Evolutionary conservation across 2,113 vertebrate genomes (phyloP).

Genomic region (Emydura subglobosa): DNA sequence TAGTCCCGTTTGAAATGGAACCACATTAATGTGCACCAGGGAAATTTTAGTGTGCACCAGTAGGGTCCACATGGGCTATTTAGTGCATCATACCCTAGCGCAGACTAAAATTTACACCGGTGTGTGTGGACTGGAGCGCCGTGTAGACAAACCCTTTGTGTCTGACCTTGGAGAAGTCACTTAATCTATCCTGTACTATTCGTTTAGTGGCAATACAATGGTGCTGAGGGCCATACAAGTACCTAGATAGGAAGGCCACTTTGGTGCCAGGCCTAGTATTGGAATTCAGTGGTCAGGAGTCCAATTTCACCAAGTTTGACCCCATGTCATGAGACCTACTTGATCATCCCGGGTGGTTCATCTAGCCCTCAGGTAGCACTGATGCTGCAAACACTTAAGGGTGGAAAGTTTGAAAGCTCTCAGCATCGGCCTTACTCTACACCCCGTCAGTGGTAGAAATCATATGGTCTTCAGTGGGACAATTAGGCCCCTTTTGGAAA

Average conservation of each 20-base stretch:
- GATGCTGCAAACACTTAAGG: not conserved
- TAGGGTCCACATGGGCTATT: not conserved
- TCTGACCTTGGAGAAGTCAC: not conserved
- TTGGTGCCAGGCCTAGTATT: not conserved
- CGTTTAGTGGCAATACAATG: not conserved
- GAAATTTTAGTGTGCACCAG: not conserved
- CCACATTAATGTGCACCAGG: not conserved
- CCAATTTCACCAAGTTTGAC: not conserved
- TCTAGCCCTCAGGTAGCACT: not conserved
- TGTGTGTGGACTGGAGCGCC: not conserved
- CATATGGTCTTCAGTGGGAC: accelerated
- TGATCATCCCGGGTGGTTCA: not conserved
- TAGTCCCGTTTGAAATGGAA: not conserved
- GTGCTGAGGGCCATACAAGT: not conserved
- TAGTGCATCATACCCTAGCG: not conserved
- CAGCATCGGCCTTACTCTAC: not conserved
- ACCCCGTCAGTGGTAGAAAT: accelerated
- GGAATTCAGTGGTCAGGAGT: not conserved
- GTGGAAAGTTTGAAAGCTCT: not conserved
- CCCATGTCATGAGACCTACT: not conserved
- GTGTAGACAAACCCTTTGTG: not conserved
- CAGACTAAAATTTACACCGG: not conserved
- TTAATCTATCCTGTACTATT: accelerated
- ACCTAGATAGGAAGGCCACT: not conserved
- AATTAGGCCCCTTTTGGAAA: not conserved